Percentiles rank a stretch among this genome's conserved stretches.
Evolutionary conservation across 2,888 invertebrate genomes (phyloP).

Genomic region (Eueremaeus valkanovi): DNA sequence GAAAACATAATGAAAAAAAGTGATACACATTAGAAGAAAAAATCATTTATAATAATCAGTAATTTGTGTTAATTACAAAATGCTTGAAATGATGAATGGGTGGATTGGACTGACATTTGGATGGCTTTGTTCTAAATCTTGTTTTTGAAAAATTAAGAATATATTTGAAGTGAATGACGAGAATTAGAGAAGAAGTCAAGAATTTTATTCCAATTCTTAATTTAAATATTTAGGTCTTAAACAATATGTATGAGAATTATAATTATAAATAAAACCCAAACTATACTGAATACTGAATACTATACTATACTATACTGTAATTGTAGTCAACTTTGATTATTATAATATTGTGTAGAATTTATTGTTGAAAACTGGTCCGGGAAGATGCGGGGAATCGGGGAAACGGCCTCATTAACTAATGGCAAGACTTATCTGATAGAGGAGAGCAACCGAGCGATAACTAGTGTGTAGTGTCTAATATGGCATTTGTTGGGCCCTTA

Average conservation of each 20-base stretch:
- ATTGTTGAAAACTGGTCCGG: too few species aligned
- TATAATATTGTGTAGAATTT: background rate
- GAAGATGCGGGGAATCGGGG: background rate
- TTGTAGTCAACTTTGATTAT: conserved; percentile 1
- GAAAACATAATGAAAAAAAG: too few species aligned
- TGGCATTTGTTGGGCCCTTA: conserved; percentile 28
- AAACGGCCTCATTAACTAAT: conserved; percentile 33
- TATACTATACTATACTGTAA: too few species aligned
- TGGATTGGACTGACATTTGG: background rate
- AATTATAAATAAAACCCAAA: background rate
- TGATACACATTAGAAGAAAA: conserved; percentile 2
- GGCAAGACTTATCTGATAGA: conserved; percentile 24
- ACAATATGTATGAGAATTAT: too few species aligned
- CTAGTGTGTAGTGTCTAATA: conserved; percentile 19
- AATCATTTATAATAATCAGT: background rate
- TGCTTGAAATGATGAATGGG: too few species aligned
- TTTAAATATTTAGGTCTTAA: background rate
- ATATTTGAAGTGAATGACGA: background rate
- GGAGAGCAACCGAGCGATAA: conserved; percentile 19
- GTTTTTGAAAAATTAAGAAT: background rate
- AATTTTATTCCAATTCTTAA: background rate
- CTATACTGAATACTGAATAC: background rate
- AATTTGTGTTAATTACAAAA: conserved; percentile 4
- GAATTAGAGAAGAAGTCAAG: background rate
- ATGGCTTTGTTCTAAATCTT: background rate